These are phyloP conservation scores for Phortica magna DNA, from an alignment of 2,888 invertebrate genomes.

Conservation along the genomic window DNA sequence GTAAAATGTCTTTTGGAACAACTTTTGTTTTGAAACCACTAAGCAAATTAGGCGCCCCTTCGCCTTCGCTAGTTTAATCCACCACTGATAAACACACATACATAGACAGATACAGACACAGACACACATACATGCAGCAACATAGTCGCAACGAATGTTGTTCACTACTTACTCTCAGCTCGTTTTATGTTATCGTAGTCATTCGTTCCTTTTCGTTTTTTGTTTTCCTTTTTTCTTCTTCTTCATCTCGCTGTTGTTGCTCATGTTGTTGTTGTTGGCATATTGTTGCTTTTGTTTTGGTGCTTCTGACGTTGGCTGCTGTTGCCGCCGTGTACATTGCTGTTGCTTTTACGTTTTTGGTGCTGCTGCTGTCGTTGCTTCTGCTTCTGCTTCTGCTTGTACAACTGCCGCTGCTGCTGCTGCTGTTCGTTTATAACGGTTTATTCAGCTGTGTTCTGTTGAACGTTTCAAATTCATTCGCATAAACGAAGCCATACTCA, in stretches of 20 bases:
- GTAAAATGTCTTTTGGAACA: no score
- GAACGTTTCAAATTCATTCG: slow-evolving; percentile 20
- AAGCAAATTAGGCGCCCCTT: no score
- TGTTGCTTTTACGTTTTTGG: neutral
- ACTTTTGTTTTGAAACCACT: no score
- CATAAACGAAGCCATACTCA: slow-evolving; percentile 17
- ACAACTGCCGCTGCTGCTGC: slow-evolving; percentile 12
- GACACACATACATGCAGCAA: neutral
- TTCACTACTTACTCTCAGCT: slow-evolving; percentile 2
- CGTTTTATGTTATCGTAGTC: slow-evolving; percentile 11
- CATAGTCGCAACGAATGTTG: neutral
- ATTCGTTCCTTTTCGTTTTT: neutral
- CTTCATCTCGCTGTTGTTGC: slow-evolving; percentile 8
- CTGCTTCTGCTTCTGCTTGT: neutral
- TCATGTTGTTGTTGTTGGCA: neutral
- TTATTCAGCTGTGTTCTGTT: slow-evolving; percentile 18
- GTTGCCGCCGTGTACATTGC: no score
- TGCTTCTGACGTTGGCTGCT: neutral
- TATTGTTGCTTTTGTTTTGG: neutral
- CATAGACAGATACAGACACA: neutral
- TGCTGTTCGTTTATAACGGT: slow-evolving; percentile 22
- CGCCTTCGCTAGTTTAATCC: no score
- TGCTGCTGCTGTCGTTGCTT: neutral
- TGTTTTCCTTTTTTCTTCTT: neutral
- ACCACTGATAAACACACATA: neutral